phyloP scores from a whole-genome alignment of 1,140 invertebrate species.

The Pogonomyrmex californicus region DNA sequence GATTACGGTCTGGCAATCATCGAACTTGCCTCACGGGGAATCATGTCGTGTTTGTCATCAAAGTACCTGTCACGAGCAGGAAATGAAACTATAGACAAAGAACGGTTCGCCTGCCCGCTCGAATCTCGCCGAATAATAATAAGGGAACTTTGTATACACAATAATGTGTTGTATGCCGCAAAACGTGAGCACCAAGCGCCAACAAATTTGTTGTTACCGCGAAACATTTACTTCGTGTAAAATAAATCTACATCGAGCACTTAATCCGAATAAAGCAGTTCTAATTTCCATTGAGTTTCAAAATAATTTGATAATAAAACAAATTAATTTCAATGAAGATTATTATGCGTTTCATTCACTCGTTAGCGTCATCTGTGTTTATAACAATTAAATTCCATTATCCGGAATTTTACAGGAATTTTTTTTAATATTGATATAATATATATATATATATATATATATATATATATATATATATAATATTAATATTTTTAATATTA shows the following conservation, averaged over 20 bases:
- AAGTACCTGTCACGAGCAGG: background rate
- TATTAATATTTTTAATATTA: too few relatives aligned
- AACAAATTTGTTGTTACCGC: background rate
- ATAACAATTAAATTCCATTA: background rate
- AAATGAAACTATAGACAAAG: background rate
- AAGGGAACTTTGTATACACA: background rate
- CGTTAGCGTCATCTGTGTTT: background rate
- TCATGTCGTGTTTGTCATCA: background rate
- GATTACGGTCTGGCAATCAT: background rate
- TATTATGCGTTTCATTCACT: background rate
- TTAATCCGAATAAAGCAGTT: background rate
- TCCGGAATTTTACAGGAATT: too few relatives aligned
- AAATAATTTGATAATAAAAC: too few relatives aligned
- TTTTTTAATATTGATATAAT: too few relatives aligned
- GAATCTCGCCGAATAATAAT: background rate
- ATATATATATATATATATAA: too few relatives aligned
- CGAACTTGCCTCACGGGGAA: background rate
- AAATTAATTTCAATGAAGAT: background rate
- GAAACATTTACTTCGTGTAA: background rate
- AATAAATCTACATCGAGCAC: background rate
- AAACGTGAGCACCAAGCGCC: background rate
- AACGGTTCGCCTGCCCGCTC: background rate
- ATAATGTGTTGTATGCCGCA: background rate
- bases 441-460: too few relatives aligned
- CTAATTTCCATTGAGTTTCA: background rate